A percentile compares a stretch with the other conserved stretches of the same genome.
Conservation (phyloP, 2,888 invertebrate genomes). For the Pseudanteris insignis region DNA sequence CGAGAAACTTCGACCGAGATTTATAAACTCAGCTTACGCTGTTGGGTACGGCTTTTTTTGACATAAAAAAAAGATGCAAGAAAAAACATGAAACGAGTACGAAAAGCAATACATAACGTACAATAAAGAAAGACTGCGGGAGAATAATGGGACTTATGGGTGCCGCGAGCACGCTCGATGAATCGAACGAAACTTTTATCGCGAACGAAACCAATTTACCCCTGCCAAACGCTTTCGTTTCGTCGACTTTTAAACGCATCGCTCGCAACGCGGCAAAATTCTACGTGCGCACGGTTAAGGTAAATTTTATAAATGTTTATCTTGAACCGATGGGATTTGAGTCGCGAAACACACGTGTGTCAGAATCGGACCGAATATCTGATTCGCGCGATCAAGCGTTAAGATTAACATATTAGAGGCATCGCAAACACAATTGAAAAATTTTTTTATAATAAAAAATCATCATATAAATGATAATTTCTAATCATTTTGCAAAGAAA, state of each 20-base stretch:
- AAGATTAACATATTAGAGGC: too few relatives aligned
- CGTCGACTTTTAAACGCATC: conserved; percentile 16
- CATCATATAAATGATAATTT: too few relatives aligned
- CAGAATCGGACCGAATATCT: too few relatives aligned
- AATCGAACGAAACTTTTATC: conserved; percentile 44
- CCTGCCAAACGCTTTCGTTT: conserved; percentile 11
- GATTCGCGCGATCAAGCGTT: too few relatives aligned
- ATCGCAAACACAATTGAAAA: background rate
- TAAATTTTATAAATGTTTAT: conserved; percentile 15
- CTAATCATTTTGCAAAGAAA: too few relatives aligned
- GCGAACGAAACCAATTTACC: conserved; percentile 40
- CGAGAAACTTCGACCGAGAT: conserved; percentile 11
- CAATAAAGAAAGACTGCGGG: conserved; percentile 35
- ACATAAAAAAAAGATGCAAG: conserved; percentile 3
- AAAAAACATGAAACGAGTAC: conserved; percentile 1
- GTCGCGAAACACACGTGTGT: too few relatives aligned
- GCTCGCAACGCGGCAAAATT: conserved; percentile 15
- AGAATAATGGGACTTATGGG: conserved; percentile 39
- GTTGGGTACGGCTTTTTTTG: conserved; percentile 10
- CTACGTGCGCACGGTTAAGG: background rate
- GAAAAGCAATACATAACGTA: conserved; percentile 32
- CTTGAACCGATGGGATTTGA: background rate
- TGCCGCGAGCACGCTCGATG: conserved; percentile 33
- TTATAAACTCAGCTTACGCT: conserved; percentile 24
- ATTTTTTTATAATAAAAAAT: too few relatives aligned